phyloP scores from a whole-genome alignment of 2,113 vertebrate species.

The Indicator maculatus region DNA sequence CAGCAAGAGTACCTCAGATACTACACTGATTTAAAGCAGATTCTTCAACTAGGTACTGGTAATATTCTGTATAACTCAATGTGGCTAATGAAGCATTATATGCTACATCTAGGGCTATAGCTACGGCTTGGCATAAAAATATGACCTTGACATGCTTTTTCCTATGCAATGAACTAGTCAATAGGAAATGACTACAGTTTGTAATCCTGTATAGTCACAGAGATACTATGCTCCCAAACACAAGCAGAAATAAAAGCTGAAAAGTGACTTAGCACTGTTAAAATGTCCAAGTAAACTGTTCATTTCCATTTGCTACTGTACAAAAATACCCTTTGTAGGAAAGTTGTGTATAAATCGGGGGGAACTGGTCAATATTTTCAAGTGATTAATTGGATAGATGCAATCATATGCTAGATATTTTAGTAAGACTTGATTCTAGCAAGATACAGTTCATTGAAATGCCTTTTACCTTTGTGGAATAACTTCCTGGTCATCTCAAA shows the following conservation, averaged over 20 bases:
- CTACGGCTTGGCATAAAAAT: not conserved
- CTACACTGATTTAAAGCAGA: not conserved
- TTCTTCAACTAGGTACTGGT: not conserved
- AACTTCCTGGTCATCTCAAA: not conserved
- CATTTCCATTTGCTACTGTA: not conserved
- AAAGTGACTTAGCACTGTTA: not conserved
- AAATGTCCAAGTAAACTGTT: not conserved
- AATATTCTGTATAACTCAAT: not conserved
- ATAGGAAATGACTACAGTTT: not conserved
- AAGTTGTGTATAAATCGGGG: not conserved
- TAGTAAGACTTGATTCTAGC: not conserved
- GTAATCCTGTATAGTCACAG: not conserved
- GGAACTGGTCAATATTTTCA: not conserved
- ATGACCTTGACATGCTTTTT: constrained; percentile 42
- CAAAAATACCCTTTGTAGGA: not conserved
- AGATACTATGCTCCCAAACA: not conserved
- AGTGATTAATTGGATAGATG: not conserved
- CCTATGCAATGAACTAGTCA: not conserved
- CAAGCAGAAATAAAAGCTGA: not conserved
- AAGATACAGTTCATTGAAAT: not conserved
- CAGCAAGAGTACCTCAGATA: not conserved
- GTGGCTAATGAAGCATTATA: not conserved
- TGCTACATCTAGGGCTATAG: not conserved
- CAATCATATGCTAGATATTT: not conserved
- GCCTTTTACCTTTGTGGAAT: not conserved